Conservation (phyloP, 1,140 invertebrate genomes). For the Drosophila ironensis region DNA sequence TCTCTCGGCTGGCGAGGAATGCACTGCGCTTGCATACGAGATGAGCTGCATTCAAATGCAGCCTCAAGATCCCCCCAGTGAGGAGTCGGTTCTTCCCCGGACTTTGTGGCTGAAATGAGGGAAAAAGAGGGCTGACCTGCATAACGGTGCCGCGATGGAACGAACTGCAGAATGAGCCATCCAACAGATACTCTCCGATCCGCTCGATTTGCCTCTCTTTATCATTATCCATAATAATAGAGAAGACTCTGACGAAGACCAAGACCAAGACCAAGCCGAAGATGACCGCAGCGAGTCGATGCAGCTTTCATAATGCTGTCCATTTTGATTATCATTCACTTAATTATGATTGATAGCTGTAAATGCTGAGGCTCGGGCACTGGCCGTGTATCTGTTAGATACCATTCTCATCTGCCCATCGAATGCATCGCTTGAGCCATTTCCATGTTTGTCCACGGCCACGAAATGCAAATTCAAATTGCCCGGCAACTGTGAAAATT, state of each 20-base stretch:
- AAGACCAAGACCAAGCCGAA: constrained; percentile 10
- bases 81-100: too few relatives aligned
- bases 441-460: constrained; percentile 24
- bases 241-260: constrained; percentile 16
- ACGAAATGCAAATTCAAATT: constrained; percentile 36
- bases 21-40: constrained; percentile 68
- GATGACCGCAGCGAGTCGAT: constrained; percentile 28
- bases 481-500: constrained; percentile 25
- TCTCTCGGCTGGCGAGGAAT: constrained; percentile 40
- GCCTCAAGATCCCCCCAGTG: background rate
- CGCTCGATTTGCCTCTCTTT: constrained; percentile 66
- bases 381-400: constrained; percentile 59
- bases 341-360: constrained; percentile 81
- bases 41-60: constrained; percentile 40
- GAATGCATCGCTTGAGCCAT: constrained; percentile 16
- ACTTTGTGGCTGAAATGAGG: background rate
- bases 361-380: constrained; percentile 54
- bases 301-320: constrained; percentile 67
- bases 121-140: constrained; percentile 61
- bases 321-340: constrained; percentile 80
- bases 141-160: constrained; percentile 64
- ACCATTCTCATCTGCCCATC: constrained; percentile 59
- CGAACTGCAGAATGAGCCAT: constrained; percentile 46
- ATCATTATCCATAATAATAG: constrained; percentile 74
- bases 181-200: constrained; percentile 42